Conservation (phyloP, 2,888 invertebrate genomes). For the Nipponacmea schrenckii region DNA sequence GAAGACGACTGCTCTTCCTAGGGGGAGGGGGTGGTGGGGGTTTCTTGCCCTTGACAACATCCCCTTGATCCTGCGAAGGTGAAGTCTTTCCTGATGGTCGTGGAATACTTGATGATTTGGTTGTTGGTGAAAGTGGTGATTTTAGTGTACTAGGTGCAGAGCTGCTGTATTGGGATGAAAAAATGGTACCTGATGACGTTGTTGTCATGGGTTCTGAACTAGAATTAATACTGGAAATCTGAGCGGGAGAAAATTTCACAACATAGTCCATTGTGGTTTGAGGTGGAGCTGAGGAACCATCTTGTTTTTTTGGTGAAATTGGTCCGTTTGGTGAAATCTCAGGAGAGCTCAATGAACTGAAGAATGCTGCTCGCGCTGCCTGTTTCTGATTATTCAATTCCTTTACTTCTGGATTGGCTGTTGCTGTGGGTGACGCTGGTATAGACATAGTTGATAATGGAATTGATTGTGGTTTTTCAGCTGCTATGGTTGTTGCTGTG, state of each 20-base stretch:
- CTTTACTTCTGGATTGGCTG: conserved; percentile 28
- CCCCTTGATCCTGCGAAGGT: conserved; percentile 16
- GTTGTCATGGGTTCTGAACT: conserved; percentile 2
- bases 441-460: conserved; percentile 14
- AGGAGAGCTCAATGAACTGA: conserved; percentile 50
- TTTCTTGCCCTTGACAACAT: conserved; percentile 46
- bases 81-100: conserved; percentile 12
- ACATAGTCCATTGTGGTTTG: conserved; percentile 30
- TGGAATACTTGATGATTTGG: conserved; percentile 22
- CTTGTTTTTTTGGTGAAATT: conserved; percentile 11
- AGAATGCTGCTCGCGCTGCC: conserved; percentile 51
- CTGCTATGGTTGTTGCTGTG: not conserved
- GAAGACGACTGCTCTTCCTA: conserved; percentile 51
- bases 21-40: conserved; percentile 65
- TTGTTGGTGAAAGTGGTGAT: not conserved
- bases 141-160: conserved; percentile 14
- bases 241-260: conserved; percentile 29
- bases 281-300: conserved; percentile 14
- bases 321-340: conserved; percentile 39
- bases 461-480: not conserved
- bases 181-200: not conserved
- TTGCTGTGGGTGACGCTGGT: not conserved
- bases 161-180: not conserved
- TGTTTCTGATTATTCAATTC: conserved; percentile 37
- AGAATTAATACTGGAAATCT: conserved; percentile 23